These are phyloP conservation scores for Tetragonula clypearis DNA, from an alignment of 1,140 invertebrate genomes.

Conservation along the genomic window DNA sequence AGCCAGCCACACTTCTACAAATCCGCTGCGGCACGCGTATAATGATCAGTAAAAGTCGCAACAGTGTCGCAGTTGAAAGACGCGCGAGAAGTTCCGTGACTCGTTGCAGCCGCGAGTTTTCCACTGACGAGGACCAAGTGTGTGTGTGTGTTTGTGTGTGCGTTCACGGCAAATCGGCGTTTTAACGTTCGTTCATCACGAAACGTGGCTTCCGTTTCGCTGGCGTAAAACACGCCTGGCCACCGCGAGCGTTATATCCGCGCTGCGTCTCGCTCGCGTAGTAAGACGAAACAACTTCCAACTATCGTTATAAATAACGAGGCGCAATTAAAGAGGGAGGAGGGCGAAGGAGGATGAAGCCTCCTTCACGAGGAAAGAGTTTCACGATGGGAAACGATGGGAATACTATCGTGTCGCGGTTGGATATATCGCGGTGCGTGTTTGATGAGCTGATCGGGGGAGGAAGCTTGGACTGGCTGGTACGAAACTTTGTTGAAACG, in stretches of 20 bases:
- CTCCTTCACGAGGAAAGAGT: neutral
- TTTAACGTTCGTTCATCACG: constrained; percentile 46
- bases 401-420: constrained; percentile 64
- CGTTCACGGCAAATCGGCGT: constrained; percentile 10
- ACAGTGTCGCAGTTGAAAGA: neutral
- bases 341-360: neutral
- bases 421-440: constrained; percentile 63
- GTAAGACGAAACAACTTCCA: constrained; percentile 54
- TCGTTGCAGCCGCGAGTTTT: constrained; percentile 13
- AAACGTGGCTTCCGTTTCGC: constrained; percentile 19
- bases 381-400: constrained; percentile 46
- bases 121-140: constrained; percentile 5
- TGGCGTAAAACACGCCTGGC: neutral
- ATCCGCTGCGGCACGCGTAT: neutral
- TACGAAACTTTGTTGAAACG: constrained; percentile 66
- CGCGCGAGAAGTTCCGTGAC: neutral
- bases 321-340: constrained; percentile 59
- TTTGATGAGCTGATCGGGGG: constrained; percentile 53
- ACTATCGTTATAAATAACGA: constrained; percentile 63
- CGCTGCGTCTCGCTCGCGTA: neutral
- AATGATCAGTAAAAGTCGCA: neutral
- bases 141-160: neutral
- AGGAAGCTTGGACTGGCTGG: constrained; percentile 59
- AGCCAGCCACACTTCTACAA: neutral
- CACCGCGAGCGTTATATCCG: neutral